phyloP scores from a whole-genome alignment of 1,140 invertebrate genomes.

The Zaprionus tsacasi region DNA sequence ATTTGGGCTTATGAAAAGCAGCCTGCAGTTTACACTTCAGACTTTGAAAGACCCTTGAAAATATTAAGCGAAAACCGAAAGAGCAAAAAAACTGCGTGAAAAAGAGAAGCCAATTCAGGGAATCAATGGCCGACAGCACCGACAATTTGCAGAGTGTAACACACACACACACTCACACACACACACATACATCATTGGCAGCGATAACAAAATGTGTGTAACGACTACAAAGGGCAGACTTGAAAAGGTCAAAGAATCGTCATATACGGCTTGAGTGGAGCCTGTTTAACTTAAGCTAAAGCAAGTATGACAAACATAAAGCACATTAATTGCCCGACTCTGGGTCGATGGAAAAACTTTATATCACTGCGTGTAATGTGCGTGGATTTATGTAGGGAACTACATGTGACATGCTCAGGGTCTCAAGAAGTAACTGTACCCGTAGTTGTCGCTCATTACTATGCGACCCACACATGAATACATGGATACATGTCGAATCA shows the following conservation, averaged over 20 bases:
- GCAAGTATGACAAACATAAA: conserved; percentile 70
- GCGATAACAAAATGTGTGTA: conserved; percentile 19
- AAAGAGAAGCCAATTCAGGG: conserved; percentile 33
- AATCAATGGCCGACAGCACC: conserved; percentile 58
- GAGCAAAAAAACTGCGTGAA: neutral
- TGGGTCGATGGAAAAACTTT: conserved; percentile 36
- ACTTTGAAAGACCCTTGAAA: conserved; percentile 19
- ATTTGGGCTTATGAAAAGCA: conserved; percentile 22
- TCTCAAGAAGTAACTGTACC: conserved; percentile 5
- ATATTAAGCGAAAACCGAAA: conserved; percentile 18
- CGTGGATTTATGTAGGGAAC: conserved; percentile 31
- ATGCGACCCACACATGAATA: conserved; percentile 63
- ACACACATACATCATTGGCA: conserved; percentile 34
- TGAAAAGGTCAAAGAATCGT: conserved; percentile 45
- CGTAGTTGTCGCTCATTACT: conserved; percentile 66
- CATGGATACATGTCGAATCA: conserved; percentile 28
- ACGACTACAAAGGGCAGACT: conserved; percentile 36
- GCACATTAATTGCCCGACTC: conserved; percentile 72
- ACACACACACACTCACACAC: neutral
- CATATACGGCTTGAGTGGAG: conserved; percentile 6
- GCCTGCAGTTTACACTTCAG: conserved; percentile 23
- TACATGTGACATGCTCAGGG: conserved; percentile 24
- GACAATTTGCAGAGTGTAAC: conserved; percentile 21
- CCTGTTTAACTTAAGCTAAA: conserved; percentile 28
- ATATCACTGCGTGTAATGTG: conserved; percentile 48